Conservation (phyloP, 1,140 invertebrate species). For the Zaprionus vittiger region DNA sequence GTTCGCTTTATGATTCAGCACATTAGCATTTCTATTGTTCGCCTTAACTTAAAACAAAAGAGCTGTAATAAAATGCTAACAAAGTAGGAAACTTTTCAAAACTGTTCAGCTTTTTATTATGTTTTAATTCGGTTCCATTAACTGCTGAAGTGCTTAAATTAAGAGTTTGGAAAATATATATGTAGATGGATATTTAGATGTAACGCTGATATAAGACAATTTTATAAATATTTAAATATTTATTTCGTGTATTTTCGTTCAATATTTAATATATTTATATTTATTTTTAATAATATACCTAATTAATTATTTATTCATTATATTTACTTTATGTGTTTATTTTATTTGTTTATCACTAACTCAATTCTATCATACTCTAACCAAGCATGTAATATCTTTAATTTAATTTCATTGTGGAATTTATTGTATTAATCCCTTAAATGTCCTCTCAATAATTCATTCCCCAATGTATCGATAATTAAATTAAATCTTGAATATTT, state of each 20-base stretch:
- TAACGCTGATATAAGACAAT: background rate
- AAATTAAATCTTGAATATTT: fast-evolving
- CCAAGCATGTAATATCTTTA: no score
- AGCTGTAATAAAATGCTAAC: constrained; percentile 18
- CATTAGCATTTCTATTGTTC: constrained; percentile 39
- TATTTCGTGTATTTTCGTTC: background rate
- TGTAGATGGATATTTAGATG: background rate
- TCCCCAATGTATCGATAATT: background rate
- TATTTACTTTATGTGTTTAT: no score
- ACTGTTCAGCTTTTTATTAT: background rate
- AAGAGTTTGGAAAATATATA: background rate
- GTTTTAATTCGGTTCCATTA: background rate
- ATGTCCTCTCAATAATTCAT: no score
- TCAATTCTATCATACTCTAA: no score
- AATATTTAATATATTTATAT: background rate
- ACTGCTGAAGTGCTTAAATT: no score
- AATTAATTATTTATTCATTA: no score
- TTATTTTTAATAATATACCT: no score
- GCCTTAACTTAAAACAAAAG: constrained; percentile 13
- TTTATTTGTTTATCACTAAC: no score
- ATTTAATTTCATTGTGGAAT: no score
- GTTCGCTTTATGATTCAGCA: constrained; percentile 42
- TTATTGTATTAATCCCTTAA: no score
- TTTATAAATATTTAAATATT: background rate
- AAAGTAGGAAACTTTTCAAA: constrained; percentile 1